phyloP scores from a whole-genome alignment of 2,113 vertebrate species.

The Cololabis saira region DNA sequence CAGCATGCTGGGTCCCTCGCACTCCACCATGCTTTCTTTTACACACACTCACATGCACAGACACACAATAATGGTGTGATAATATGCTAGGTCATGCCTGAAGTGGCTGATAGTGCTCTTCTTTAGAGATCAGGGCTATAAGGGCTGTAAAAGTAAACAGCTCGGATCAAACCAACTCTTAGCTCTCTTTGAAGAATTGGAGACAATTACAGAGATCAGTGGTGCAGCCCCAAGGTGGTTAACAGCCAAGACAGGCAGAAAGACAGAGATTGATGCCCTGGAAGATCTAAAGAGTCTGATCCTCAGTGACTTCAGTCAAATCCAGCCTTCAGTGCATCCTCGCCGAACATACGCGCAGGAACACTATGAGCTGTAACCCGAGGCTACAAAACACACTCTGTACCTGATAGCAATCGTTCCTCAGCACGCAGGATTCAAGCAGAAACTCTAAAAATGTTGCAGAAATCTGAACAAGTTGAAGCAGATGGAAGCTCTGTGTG shows the following conservation, averaged over 20 bases:
- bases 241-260: constrained; percentile 74
- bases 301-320: constrained; percentile 38
- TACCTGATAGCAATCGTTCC: constrained; percentile 4
- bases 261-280: constrained; percentile 71
- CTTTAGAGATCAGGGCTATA: constrained; percentile 63
- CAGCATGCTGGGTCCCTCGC: constrained; percentile 23
- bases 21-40: constrained; percentile 10
- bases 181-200: constrained; percentile 73
- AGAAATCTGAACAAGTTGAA: not conserved
- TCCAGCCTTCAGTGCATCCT: not conserved
- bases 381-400: constrained; percentile 11
- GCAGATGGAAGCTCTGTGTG: constrained; percentile 19
- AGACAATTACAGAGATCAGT: constrained; percentile 79
- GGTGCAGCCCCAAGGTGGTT: constrained; percentile 76
- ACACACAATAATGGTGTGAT: constrained; percentile 53
- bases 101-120: constrained; percentile 74
- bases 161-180: constrained; percentile 78
- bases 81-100: constrained; percentile 76
- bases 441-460: constrained; percentile 1
- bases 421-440: constrained; percentile 3
- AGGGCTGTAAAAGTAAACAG: constrained; percentile 76
- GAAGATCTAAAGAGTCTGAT: constrained; percentile 52
- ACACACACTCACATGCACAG: constrained; percentile 34
- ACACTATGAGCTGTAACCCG: constrained; percentile 10
- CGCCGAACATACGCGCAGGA: constrained; percentile 32